Conservation (phyloP, 2,797 vertebrate genomes). For the Esox masquinongy region DNA sequence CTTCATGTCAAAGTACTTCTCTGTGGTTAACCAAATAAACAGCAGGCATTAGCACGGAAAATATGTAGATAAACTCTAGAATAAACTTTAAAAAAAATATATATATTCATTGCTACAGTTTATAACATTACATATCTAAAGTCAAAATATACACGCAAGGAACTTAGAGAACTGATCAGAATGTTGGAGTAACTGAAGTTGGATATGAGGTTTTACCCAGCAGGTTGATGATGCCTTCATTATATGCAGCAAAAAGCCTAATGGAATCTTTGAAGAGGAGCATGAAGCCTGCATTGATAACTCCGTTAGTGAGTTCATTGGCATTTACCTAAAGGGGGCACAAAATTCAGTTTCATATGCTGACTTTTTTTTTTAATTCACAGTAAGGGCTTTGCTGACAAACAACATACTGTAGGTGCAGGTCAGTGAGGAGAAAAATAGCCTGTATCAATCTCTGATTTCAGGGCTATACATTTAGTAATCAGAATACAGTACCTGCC, state of each 20-base stretch:
- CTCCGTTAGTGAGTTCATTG: slow-evolving; percentile 98
- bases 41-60: neutral
- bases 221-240: slow-evolving; percentile 99
- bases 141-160: neutral
- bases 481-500: neutral
- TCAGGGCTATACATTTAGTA: neutral
- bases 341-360: slow-evolving; percentile 23
- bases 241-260: slow-evolving; percentile 98
- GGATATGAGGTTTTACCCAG: slow-evolving; percentile 80
- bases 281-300: slow-evolving; percentile 99
- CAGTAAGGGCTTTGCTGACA: slow-evolving; percentile 17
- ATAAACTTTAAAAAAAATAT: neutral
- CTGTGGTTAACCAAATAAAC: slow-evolving; percentile 63
- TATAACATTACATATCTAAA: neutral
- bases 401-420: slow-evolving; percentile 15
- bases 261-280: slow-evolving; percentile 99
- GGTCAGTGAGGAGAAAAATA: slow-evolving; percentile 9
- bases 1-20: slow-evolving; percentile 99
- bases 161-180: neutral
- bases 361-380: slow-evolving; percentile 9
- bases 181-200: neutral
- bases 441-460: slow-evolving; percentile 16
- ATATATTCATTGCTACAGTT: neutral
- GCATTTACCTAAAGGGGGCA: slow-evolving; percentile 89
- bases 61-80: slow-evolving; percentile 7